These are phyloP conservation scores for Xiphophorus couchianus DNA, from an alignment of 2,113 vertebrate genomes.

Conservation along the genomic window DNA sequence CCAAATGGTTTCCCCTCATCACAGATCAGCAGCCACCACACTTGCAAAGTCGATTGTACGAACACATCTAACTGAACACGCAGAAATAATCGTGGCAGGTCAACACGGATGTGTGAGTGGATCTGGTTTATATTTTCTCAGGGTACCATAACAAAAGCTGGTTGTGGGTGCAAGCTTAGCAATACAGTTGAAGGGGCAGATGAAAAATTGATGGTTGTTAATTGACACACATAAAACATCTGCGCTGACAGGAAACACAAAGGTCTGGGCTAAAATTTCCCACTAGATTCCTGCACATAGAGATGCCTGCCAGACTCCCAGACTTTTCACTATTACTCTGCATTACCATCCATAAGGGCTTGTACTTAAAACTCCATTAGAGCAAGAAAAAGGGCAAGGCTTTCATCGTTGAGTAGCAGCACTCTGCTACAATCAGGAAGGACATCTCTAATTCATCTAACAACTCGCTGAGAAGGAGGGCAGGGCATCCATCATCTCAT, in stretches of 20 bases:
- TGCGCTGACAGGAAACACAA: slow-evolving; percentile 55
- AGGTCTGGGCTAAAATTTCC: slow-evolving; percentile 43
- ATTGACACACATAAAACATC: slow-evolving; percentile 60
- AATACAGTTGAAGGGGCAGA: slow-evolving; percentile 37
- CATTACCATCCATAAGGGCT: slow-evolving; percentile 72
- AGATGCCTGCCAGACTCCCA: slow-evolving; percentile 46
- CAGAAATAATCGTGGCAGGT: slow-evolving; percentile 21
- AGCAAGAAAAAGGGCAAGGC: slow-evolving; percentile 52
- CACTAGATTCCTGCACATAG: slow-evolving; percentile 47
- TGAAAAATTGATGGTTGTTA: slow-evolving; percentile 73
- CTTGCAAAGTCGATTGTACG: slow-evolving; percentile 30
- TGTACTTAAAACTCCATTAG: slow-evolving; percentile 79
- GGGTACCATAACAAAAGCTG: slow-evolving; percentile 42
- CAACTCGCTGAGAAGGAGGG: slow-evolving; percentile 35
- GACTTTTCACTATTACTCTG: slow-evolving; percentile 71
- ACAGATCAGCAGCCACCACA: slow-evolving; percentile 38
- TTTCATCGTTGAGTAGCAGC: slow-evolving; percentile 72
- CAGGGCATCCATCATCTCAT: slow-evolving; percentile 58
- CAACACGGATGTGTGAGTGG: slow-evolving; percentile 6
- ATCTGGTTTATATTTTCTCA: slow-evolving; percentile 46
- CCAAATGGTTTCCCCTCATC: slow-evolving; percentile 66
- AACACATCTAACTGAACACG: slow-evolving; percentile 15
- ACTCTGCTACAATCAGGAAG: slow-evolving; percentile 66
- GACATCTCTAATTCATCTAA: slow-evolving; percentile 65
- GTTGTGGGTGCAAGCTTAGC: slow-evolving; percentile 47